Conservation (phyloP, 2,797 vertebrate species). For the Psittacula echo region DNA sequence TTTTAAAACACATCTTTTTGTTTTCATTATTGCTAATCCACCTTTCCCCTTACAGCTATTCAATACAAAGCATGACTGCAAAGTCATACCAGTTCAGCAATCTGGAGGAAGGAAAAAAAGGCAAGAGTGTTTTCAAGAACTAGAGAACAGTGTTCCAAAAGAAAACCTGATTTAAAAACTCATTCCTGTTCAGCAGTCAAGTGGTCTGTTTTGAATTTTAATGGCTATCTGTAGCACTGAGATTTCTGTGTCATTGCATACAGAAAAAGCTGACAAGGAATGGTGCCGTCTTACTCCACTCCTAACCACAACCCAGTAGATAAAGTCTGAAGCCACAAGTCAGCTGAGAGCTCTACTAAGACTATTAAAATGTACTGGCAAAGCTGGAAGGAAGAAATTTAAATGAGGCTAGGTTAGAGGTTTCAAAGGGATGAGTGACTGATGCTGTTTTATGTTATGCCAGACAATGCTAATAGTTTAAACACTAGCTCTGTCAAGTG, state of each 20-base stretch:
- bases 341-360: constrained; percentile 26
- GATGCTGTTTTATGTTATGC: constrained; percentile 49
- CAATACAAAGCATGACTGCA: not conserved
- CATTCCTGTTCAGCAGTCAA: not conserved
- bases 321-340: constrained; percentile 46
- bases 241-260: not conserved
- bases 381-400: constrained; percentile 38
- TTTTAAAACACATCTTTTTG: not conserved
- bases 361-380: constrained; percentile 48
- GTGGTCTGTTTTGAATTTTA: constrained; percentile 21
- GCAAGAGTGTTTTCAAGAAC: not conserved
- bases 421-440: constrained; percentile 47
- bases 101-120: not conserved
- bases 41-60: not conserved
- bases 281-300: not conserved
- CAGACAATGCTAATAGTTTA: constrained; percentile 49
- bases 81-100: not conserved
- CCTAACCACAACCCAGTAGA: not conserved
- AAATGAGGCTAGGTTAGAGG: constrained; percentile 19
- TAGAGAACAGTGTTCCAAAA: not conserved
- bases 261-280: not conserved
- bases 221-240: not conserved
- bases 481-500: constrained; percentile 35
- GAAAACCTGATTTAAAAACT: constrained; percentile 11
- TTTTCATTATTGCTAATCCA: not conserved